These are phyloP conservation scores for Sprattus sprattus DNA, from an alignment of 2,113 vertebrate species.

Conservation along the genomic window DNA sequence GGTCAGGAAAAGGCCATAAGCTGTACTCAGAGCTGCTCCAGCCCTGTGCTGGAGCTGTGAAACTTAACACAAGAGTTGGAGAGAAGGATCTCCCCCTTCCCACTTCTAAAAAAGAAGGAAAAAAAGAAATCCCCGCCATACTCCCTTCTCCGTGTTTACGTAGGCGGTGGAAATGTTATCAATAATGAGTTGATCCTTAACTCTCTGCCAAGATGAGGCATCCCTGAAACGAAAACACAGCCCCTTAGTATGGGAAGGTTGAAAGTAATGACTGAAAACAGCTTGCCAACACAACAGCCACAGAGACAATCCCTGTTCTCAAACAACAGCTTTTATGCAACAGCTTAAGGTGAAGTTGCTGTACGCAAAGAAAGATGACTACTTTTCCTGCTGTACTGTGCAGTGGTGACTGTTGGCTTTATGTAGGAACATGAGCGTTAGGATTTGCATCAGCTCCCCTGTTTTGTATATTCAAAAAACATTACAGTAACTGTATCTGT, in stretches of 20 bases:
- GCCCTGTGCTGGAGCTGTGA: conserved; percentile 13
- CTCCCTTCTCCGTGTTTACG: not conserved
- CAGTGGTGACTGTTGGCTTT: not conserved
- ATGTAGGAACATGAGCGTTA: too few species aligned
- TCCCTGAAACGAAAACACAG: not conserved
- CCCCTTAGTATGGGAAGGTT: too few species aligned
- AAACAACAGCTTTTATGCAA: too few species aligned
- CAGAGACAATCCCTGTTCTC: too few species aligned
- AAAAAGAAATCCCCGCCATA: not conserved
- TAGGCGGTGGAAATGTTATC: not conserved
- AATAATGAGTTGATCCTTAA: not conserved
- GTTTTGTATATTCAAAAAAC: not conserved
- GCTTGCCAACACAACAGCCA: too few species aligned
- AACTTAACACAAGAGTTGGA: conserved; percentile 11
- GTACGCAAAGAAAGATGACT: not conserved
- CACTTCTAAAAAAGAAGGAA: not conserved
- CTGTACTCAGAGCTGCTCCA: not conserved
- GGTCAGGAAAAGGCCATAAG: not conserved
- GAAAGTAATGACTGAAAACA: too few species aligned
- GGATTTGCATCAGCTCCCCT: not conserved
- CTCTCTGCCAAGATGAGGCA: not conserved
- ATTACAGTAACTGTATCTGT: not conserved
- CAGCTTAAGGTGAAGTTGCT: too few species aligned
- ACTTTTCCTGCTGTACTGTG: not conserved
- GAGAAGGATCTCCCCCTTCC: not conserved